These are phyloP conservation scores for Sebastiscus tertius DNA, from an alignment of 2,797 vertebrate genomes.

Conservation along the genomic window DNA sequence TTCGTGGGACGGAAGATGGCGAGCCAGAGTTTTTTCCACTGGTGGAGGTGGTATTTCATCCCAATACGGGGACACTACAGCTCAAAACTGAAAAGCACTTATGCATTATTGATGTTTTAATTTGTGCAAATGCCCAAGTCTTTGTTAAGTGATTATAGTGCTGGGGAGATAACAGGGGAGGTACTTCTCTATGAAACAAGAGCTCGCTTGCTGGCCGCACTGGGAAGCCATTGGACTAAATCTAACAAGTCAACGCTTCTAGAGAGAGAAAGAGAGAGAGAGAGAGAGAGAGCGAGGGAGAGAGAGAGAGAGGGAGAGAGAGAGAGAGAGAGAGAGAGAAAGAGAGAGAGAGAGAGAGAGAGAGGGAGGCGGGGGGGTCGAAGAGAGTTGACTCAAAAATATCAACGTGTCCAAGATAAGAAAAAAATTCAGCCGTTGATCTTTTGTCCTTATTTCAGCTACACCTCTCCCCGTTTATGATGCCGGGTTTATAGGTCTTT, in stretches of 20 bases:
- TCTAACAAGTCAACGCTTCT: constrained; percentile 68
- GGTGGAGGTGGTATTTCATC: constrained; percentile 71
- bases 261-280: neutral
- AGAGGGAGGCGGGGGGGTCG: neutral
- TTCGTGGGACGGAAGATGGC: constrained; percentile 62
- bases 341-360: neutral
- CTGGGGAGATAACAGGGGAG: constrained; percentile 84
- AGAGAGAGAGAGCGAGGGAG: neutral
- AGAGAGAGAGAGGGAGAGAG: neutral
- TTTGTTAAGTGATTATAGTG: constrained; percentile 90
- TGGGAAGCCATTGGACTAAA: constrained; percentile 75
- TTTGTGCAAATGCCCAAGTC: constrained; percentile 89
- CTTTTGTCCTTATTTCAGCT: constrained; percentile 86
- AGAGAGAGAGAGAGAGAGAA: neutral
- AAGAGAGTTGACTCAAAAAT: constrained; percentile 74
- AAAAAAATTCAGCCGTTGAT: constrained; percentile 79
- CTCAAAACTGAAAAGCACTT: constrained; percentile 87
- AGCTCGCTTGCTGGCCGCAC: constrained; percentile 75
- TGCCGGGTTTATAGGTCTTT: constrained; percentile 85
- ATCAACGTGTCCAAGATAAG: constrained; percentile 78
- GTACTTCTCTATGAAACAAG: constrained; percentile 84
- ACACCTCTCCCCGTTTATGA: constrained; percentile 86
- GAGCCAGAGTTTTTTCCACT: constrained; percentile 56
- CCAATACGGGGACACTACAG: constrained; percentile 80
- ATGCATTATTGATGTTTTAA: constrained; percentile 92